These are phyloP conservation scores for Ormia ochracea DNA, from an alignment of 2,888 invertebrate genomes.

Conservation along the genomic window DNA sequence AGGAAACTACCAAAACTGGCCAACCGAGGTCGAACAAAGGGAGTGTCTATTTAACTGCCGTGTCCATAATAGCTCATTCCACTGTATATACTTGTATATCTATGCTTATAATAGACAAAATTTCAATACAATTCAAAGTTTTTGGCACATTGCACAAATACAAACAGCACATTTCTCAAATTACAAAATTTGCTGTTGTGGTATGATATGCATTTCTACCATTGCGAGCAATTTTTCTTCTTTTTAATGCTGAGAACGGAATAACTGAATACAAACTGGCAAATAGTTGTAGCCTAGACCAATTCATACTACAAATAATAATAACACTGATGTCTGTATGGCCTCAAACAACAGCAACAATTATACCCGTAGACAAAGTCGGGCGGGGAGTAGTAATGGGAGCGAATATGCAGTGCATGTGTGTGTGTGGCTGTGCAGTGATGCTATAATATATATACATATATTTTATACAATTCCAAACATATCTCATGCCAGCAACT, in stretches of 20 bases:
- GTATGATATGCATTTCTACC: conserved; percentile 45
- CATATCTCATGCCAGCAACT: conserved; percentile 50
- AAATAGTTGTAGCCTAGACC: conserved; percentile 20
- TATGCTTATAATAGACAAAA: conserved; percentile 63
- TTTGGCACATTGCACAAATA: conserved; percentile 68
- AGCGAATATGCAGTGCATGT: conserved; percentile 15
- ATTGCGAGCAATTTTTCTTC: neutral
- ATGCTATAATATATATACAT: conserved; percentile 52
- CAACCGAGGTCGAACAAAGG: too few relatives aligned
- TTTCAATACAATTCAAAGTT: conserved; percentile 75
- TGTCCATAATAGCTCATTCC: too few relatives aligned
- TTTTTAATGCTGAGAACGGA: neutral
- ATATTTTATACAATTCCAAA: conserved; percentile 30
- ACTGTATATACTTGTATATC: neutral
- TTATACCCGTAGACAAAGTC: neutral
- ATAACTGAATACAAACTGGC: conserved; percentile 1
- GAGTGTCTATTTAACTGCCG: too few relatives aligned
- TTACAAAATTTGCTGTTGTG: conserved; percentile 61
- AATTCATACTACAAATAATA: conserved; percentile 16
- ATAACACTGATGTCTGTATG: conserved; percentile 46
- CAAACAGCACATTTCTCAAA: conserved; percentile 61
- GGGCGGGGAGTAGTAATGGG: neutral
- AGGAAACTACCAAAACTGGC: too few relatives aligned
- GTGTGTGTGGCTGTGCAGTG: conserved; percentile 16
- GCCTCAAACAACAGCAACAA: conserved; percentile 29